phyloP scores from a whole-genome alignment of 2,888 invertebrate species.

The Phytoseiulus persimilis region DNA sequence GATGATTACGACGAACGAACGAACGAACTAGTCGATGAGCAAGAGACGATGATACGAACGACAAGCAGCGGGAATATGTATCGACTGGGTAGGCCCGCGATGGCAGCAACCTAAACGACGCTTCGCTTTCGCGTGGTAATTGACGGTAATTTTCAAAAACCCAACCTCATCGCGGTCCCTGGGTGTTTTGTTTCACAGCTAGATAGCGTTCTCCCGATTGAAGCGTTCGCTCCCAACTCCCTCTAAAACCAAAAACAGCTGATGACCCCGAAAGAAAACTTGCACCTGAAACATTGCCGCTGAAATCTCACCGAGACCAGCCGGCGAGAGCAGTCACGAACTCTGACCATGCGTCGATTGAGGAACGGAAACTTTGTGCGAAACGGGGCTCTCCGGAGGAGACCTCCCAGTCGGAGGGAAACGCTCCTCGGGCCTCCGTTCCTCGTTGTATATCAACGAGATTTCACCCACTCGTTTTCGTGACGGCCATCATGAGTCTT shows the following conservation, averaged over 20 bases:
- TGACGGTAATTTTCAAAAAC: conserved; percentile 35
- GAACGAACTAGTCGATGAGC: background rate
- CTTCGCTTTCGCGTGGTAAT: background rate
- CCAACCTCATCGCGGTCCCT: background rate
- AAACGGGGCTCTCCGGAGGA: too few relatives aligned
- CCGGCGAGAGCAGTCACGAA: background rate
- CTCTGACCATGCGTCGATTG: background rate
- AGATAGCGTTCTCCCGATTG: background rate
- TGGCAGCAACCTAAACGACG: background rate
- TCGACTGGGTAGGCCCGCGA: background rate
- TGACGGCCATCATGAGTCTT: background rate
- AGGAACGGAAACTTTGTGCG: too few relatives aligned
- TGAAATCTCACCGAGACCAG: background rate
- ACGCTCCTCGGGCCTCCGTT: too few relatives aligned
- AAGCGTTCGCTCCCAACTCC: background rate
- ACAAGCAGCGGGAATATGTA: background rate
- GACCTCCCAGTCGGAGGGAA: too few relatives aligned
- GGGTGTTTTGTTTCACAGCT: background rate
- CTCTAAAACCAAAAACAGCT: background rate
- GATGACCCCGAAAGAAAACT: background rate
- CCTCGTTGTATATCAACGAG: too few relatives aligned
- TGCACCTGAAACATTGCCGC: background rate
- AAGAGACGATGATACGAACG: background rate
- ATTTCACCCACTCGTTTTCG: too few relatives aligned
- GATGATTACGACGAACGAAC: background rate